Evolutionary conservation across 2,113 vertebrate species (phyloP), one percentile per base, ranked within the genome.

Genomic region (Ploceus nigricollis): DNA sequence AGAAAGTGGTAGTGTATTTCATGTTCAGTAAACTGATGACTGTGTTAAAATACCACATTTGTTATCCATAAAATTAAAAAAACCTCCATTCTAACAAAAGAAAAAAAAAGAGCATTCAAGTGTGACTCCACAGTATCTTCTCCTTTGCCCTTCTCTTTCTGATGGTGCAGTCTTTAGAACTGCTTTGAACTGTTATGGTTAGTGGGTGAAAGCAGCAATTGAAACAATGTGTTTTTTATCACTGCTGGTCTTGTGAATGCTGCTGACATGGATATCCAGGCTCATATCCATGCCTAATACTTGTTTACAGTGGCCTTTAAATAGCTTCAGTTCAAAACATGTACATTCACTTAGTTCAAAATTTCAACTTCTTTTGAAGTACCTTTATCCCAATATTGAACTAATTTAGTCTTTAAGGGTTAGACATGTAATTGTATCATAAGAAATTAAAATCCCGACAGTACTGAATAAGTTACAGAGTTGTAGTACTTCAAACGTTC

Each of bases 101-200:
- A 2, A 1, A 15, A 60, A 10, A 27, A 40, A 24, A 15, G 3
- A 2, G 2, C 20, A 39, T 77, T 39, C 12, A 21, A 3, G 16
- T 77, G 12, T 77, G 33, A 13, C 4, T 88, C 6, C 25, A 19
- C 19, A 21, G 1, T 51, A 30, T 56, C 22, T 57, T 50, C 9
- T 39, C 3, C 15, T 81, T 82, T 73, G 27, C 7, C 8, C 3
- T 73, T 65, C 7, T 39, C 9, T 66, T 88, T n/a, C 20, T 71
- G 20, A 17, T 48, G 7, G 1, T 1, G 1, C 25, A 25, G 13
- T 57, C 22, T 37, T 65, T 44, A 56, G 45, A 65, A 45, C 12
- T 66, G 20, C 11, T 57, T 80, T 13, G 50, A 5, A 42, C 25
- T 48, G 8, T 76, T 77, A 9, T 51, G 8, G 12, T 65, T 73